Percentiles rank a stretch among this genome's conserved stretches.
phyloP scores from a whole-genome alignment of 2,797 vertebrate genomes.

The Arnoldichthys spilopterus region DNA sequence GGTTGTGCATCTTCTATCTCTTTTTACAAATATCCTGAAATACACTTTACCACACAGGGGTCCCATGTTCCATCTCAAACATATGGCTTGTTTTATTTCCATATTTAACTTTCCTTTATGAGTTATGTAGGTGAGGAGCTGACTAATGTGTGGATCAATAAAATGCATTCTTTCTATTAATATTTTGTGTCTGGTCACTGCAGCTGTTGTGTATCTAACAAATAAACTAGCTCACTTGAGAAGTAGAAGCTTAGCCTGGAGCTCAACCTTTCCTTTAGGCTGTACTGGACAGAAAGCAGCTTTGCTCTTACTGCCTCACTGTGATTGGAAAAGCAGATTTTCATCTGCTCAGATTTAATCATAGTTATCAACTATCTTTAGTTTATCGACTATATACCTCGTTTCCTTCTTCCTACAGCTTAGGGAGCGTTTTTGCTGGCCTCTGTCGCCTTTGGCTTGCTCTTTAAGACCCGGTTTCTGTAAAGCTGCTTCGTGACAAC shows the following conservation, averaged over 20 bases:
- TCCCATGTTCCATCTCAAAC: constrained; percentile 7
- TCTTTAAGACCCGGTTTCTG: no score
- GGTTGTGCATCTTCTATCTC: background rate
- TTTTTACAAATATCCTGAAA: background rate
- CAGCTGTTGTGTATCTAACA: background rate
- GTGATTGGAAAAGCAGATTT: no score
- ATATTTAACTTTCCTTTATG: constrained; percentile 24
- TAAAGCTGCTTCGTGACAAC: no score
- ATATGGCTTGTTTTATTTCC: background rate
- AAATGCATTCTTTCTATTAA: constrained; percentile 38
- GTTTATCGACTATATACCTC: no score
- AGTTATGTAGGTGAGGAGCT: constrained; percentile 34
- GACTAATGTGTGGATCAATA: constrained; percentile 38
- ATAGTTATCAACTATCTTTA: no score
- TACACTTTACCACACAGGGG: background rate
- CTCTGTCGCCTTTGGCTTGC: no score
- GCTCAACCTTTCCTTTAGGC: background rate
- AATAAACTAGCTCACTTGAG: background rate
- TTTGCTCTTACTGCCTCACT: no score
- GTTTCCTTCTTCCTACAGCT: no score
- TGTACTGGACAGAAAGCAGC: background rate
- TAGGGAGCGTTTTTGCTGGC: no score
- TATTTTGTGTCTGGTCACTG: constrained; percentile 25
- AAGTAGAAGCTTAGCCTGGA: background rate
- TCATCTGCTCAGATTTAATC: background rate